Evolutionary conservation across 1,140 invertebrate genomes (phyloP).

Genomic region (Brachionus asplanchnoidis): DNA sequence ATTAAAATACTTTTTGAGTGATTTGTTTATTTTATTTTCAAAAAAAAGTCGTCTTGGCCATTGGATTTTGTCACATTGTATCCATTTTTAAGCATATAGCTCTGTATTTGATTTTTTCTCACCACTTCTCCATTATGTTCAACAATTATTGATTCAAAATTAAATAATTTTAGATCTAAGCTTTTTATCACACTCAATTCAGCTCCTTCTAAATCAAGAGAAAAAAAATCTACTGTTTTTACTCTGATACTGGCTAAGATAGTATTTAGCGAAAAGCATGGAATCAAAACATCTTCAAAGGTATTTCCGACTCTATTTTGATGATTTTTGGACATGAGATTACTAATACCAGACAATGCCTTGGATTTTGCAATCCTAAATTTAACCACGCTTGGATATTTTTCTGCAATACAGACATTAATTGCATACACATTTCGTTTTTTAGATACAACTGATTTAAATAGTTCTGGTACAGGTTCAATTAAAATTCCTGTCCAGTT

Average conservation of each 20-base stretch:
- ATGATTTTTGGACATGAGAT: not conserved
- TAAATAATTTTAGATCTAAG: not conserved
- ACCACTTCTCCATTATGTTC: not conserved
- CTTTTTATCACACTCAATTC: constrained; percentile 45
- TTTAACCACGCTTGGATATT: not conserved
- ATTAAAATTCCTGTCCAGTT: constrained; percentile 70
- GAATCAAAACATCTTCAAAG: not conserved
- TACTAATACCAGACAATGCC: not conserved
- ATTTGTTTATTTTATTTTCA: not conserved
- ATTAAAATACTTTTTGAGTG: too few relatives aligned
- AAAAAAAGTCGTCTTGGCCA: not conserved
- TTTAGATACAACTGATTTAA: constrained; percentile 54
- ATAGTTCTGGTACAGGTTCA: constrained; percentile 65
- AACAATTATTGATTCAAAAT: not conserved
- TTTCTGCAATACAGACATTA: constrained; percentile 20
- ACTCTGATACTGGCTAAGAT: constrained; percentile 4
- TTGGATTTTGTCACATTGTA: not conserved
- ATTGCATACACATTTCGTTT: constrained; percentile 12
- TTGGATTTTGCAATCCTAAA: not conserved
- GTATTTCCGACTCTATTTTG: not conserved
- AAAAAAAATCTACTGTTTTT: constrained; percentile 45
- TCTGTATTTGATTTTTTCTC: not conserved
- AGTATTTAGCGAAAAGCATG: constrained; percentile 38
- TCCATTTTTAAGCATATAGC: not conserved
- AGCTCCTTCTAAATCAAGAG: constrained; percentile 47